phyloP scores from a whole-genome alignment of 2,113 vertebrate species.

The Parotia lawesii region DNA sequence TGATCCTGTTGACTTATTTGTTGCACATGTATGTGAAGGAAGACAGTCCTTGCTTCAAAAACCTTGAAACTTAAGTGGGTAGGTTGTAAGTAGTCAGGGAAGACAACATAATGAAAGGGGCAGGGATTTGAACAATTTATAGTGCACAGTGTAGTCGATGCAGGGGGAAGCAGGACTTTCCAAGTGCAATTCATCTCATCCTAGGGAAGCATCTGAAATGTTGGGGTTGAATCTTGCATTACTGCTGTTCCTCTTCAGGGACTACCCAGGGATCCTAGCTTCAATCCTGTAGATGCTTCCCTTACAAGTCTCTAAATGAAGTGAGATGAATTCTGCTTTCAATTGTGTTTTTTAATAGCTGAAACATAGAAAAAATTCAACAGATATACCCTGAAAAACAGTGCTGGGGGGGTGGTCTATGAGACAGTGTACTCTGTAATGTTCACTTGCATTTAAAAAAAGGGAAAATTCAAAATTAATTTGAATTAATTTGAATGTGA shows the following conservation, averaged over 20 bases:
- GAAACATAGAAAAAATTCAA: neutral
- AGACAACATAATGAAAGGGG: neutral
- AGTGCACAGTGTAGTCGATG: neutral
- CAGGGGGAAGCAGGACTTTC: neutral
- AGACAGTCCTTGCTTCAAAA: neutral
- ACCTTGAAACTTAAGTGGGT: neutral
- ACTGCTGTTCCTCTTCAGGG: neutral
- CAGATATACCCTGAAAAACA: neutral
- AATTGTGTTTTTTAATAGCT: neutral
- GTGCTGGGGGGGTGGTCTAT: neutral
- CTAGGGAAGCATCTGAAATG: neutral
- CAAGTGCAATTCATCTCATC: neutral
- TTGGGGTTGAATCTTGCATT: neutral
- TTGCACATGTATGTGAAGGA: neutral
- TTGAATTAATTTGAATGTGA: constrained; percentile 13
- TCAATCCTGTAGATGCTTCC: neutral
- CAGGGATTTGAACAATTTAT: neutral
- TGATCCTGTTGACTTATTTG: neutral
- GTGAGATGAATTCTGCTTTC: neutral
- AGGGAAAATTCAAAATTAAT: neutral
- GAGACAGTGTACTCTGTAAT: neutral
- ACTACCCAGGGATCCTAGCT: neutral
- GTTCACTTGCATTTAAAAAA: constrained; percentile 6
- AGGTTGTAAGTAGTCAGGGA: neutral
- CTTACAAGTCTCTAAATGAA: neutral